Conservation (phyloP, 2,797 vertebrate species). For the Paramormyrops hopkinsi region DNA sequence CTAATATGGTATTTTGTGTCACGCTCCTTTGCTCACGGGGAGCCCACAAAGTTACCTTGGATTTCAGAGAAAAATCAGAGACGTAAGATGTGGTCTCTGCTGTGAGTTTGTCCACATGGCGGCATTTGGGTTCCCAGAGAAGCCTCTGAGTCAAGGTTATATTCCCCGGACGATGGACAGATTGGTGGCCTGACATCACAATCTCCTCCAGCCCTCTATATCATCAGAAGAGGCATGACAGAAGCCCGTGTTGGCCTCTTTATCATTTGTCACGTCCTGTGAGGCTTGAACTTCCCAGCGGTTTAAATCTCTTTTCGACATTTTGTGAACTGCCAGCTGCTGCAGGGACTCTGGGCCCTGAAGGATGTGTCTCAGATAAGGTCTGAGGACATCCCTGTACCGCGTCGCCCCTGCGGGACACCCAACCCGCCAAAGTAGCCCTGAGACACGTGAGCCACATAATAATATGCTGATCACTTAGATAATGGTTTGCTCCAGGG, state of each 20-base stretch:
- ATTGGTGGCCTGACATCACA: constrained; percentile 3
- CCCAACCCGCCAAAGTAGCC: background rate
- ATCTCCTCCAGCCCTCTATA: background rate
- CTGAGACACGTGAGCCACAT: background rate
- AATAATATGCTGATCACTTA: background rate
- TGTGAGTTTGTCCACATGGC: background rate
- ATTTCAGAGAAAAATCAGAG: background rate
- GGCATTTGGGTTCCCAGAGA: background rate
- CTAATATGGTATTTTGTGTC: background rate
- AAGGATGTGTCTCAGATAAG: background rate
- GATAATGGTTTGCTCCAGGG: background rate
- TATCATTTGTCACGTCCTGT: background rate
- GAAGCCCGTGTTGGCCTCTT: background rate
- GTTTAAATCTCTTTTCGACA: background rate
- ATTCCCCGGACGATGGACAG: background rate
- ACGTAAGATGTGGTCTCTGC: background rate
- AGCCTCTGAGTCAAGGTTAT: background rate
- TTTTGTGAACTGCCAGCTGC: background rate
- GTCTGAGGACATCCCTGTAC: background rate
- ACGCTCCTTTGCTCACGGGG: background rate
- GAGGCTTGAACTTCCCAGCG: background rate
- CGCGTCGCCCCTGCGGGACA: background rate
- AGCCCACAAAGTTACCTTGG: background rate
- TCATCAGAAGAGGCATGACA: background rate
- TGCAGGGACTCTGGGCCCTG: background rate